Percentiles rank a stretch among this genome's conserved stretches.
Conservation (phyloP, 2,888 invertebrate species). For the Apamea epomidion region DNA sequence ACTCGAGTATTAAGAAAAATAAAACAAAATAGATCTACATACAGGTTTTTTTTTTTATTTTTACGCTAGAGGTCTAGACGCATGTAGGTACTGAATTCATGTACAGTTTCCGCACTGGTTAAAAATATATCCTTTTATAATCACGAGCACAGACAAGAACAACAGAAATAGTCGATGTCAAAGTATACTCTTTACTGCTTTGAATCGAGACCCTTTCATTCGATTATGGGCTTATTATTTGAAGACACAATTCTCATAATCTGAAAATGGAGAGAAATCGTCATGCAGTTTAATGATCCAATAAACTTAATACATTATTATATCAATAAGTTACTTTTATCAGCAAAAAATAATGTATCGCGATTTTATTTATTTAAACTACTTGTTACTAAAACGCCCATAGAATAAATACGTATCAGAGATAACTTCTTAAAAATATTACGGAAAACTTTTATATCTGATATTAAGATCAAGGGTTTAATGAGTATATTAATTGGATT, state of each 20-base stretch:
- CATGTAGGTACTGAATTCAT: too few species aligned
- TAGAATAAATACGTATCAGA: slow-evolving; percentile 50
- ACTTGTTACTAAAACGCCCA: slow-evolving; percentile 37
- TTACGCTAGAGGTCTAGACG: too few species aligned
- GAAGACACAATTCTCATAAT: not conserved
- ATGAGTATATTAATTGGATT: slow-evolving; percentile 88
- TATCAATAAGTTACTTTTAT: slow-evolving; percentile 27
- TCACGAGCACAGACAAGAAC: too few species aligned
- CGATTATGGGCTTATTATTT: not conserved
- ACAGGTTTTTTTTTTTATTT: too few species aligned
- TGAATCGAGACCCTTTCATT: not conserved
- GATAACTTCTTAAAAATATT: slow-evolving; percentile 56
- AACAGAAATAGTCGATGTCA: too few species aligned
- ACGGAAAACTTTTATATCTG: slow-evolving; percentile 71
- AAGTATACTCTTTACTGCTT: not conserved
- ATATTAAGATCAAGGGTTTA: slow-evolving; percentile 82
- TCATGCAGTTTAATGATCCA: not conserved
- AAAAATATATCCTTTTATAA: too few species aligned
- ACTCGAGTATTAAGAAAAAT: too few species aligned
- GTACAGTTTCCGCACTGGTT: too few species aligned
- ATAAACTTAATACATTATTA: not conserved
- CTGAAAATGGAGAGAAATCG: not conserved
- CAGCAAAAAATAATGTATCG: slow-evolving; percentile 25
- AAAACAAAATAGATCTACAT: too few species aligned
- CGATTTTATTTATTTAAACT: slow-evolving; percentile 43